Evolutionary conservation across 1,140 invertebrate genomes (phyloP).

Genomic region (Lepidurus couesii): DNA sequence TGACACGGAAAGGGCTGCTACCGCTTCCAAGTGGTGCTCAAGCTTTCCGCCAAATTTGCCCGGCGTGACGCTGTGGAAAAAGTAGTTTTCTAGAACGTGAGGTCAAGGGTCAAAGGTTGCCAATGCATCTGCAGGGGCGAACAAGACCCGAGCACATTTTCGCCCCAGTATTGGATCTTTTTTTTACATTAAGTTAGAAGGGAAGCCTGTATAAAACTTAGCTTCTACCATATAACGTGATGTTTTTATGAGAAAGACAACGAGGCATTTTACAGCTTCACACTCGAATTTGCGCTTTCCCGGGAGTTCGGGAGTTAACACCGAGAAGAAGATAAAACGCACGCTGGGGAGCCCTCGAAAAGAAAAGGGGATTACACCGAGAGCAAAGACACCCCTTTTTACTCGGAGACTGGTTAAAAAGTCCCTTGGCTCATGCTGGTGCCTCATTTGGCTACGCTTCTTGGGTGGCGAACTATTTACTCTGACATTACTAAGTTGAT

Average conservation of each 20-base stretch:
- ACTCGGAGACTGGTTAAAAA: neutral
- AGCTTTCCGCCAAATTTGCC: too few relatives aligned
- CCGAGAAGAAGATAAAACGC: neutral
- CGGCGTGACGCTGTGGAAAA: too few relatives aligned
- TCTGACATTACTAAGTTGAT: neutral
- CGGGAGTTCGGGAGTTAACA: neutral
- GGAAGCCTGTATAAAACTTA: neutral
- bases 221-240: neutral
- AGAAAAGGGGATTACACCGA: neutral
- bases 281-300: slow-evolving; percentile 18
- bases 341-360: neutral
- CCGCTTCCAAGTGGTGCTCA: too few relatives aligned
- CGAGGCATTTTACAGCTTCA: slow-evolving; percentile 16
- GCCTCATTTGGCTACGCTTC: slow-evolving; percentile 3
- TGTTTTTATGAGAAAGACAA: slow-evolving; percentile 1
- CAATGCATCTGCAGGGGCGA: neutral
- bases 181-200: neutral
- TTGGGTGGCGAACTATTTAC: slow-evolving; percentile 6
- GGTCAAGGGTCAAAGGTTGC: neutral
- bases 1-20: too few relatives aligned
- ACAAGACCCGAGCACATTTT: neutral
- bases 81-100: too few relatives aligned
- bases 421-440: slow-evolving; percentile 13
- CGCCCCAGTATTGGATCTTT: neutral
- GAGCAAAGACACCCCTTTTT: neutral